These are phyloP conservation scores for Catharus ustulatus DNA, from an alignment of 2,797 vertebrate genomes.

Conservation along the genomic window DNA sequence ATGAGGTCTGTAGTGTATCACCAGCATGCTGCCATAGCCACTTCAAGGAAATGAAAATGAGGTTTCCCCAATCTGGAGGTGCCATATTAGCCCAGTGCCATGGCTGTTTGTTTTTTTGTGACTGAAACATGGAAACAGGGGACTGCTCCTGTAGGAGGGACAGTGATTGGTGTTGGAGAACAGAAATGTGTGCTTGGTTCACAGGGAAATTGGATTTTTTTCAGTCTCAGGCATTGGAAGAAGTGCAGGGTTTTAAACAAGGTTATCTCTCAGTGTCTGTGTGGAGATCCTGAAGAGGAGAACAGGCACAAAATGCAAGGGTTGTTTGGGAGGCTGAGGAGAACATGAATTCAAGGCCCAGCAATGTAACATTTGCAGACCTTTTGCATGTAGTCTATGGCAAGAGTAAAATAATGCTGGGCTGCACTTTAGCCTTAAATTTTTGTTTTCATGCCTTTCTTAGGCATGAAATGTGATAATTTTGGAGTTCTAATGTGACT, in stretches of 20 bases:
- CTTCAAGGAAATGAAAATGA: background rate
- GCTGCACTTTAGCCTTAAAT: background rate
- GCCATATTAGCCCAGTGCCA: background rate
- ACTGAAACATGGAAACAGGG: background rate
- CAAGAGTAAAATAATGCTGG: background rate
- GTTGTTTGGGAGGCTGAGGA: background rate
- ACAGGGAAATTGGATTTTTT: background rate
- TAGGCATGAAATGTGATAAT: background rate
- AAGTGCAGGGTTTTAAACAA: background rate
- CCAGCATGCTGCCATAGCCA: background rate
- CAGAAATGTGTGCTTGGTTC: background rate
- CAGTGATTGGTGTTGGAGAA: background rate
- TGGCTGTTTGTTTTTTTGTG: background rate
- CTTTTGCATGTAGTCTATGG: rapidly evolving
- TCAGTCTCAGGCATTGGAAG: background rate
- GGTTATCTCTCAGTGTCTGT: background rate
- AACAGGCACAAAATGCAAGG: background rate
- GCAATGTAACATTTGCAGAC: background rate
- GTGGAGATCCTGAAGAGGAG: background rate
- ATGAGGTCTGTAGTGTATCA: rapidly evolving
- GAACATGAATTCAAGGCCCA: background rate
- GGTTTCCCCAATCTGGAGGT: background rate
- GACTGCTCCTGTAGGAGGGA: background rate
- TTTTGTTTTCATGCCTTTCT: background rate
- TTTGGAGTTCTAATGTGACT: background rate